phyloP scores from a whole-genome alignment of 2,888 invertebrate species.

The Argyresthia albistria region DNA sequence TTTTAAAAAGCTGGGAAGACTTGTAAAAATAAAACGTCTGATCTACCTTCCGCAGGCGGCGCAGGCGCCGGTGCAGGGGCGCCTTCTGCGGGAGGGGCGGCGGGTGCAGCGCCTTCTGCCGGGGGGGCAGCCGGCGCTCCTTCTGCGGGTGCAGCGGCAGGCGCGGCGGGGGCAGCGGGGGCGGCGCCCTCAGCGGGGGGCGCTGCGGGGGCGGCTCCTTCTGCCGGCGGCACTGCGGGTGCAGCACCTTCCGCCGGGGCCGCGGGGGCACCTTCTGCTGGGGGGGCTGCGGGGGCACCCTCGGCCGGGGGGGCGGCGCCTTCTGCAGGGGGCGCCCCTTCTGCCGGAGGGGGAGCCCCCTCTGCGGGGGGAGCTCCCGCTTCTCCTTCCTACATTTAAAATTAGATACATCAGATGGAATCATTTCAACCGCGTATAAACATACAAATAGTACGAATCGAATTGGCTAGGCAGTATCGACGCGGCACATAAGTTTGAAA shows the following conservation, averaged over 20 bases:
- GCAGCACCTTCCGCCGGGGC: slow-evolving; percentile 20
- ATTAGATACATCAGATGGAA: neutral
- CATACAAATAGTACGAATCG: too few species aligned
- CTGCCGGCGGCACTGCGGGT: slow-evolving; percentile 24
- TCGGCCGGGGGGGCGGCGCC: slow-evolving; percentile 23
- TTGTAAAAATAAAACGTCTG: too few species aligned
- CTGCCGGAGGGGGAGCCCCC: slow-evolving; percentile 29
- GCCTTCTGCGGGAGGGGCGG: slow-evolving; percentile 14
- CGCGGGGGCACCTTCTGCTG: slow-evolving; percentile 20
- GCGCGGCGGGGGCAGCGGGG: slow-evolving; percentile 12
- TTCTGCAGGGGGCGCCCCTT: slow-evolving; percentile 32
- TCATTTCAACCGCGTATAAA: too few species aligned
- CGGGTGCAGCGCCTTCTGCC: slow-evolving; percentile 14
- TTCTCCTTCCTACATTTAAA: slow-evolving; percentile 21
- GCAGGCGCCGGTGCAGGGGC: slow-evolving; percentile 11
- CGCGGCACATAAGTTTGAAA: too few species aligned
- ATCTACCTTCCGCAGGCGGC: slow-evolving; percentile 15
- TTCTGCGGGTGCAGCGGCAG: slow-evolving; percentile 14
- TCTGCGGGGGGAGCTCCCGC: slow-evolving; percentile 30
- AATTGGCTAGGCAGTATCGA: too few species aligned
- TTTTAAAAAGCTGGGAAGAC: too few species aligned
- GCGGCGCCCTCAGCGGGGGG: slow-evolving; percentile 21
- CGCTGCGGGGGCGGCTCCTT: slow-evolving; percentile 13
- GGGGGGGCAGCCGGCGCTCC: slow-evolving; percentile 12
- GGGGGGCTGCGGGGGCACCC: slow-evolving; percentile 17